Evolutionary conservation across 2,888 invertebrate species (phyloP).

Genomic region (Hydrotaea cyrtoneurina): DNA sequence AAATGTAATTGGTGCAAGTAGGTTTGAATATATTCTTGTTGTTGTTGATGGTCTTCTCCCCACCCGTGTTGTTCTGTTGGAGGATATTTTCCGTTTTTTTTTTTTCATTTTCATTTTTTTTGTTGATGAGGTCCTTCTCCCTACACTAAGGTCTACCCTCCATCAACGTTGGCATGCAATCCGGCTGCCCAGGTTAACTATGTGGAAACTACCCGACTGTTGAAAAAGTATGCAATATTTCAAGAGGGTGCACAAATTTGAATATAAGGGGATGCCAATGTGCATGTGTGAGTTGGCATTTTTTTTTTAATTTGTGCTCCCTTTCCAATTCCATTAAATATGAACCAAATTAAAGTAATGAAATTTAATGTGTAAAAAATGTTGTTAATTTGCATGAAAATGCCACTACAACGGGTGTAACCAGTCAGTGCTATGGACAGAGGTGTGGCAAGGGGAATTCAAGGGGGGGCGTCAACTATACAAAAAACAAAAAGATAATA

Average conservation of each 20-base stretch:
- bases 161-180: not conserved
- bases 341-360: conserved; percentile 61
- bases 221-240: conserved; percentile 56
- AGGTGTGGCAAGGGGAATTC: not conserved
- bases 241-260: conserved; percentile 54
- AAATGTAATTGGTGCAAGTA: conserved; percentile 63
- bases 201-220: not conserved
- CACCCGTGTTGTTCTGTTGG: conserved; percentile 33
- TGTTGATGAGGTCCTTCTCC: conserved; percentile 3
- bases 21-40: conserved; percentile 46
- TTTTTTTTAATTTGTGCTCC: conserved; percentile 19
- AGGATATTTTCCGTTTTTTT: not conserved
- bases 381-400: conserved; percentile 33
- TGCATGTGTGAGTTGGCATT: conserved; percentile 22
- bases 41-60: conserved; percentile 9
- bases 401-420: not conserved
- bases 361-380: conserved; percentile 59
- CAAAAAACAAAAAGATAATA: no score
- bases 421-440: not conserved
- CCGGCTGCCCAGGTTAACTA: conserved; percentile 21
- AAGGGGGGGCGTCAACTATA: no score
- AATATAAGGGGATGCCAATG: not conserved
- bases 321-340: conserved; percentile 32
- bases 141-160: not conserved
- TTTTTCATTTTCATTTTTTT: conserved; percentile 12